phyloP scores from a whole-genome alignment of 2,888 invertebrate species.

The Choreutis nemorana region DNA sequence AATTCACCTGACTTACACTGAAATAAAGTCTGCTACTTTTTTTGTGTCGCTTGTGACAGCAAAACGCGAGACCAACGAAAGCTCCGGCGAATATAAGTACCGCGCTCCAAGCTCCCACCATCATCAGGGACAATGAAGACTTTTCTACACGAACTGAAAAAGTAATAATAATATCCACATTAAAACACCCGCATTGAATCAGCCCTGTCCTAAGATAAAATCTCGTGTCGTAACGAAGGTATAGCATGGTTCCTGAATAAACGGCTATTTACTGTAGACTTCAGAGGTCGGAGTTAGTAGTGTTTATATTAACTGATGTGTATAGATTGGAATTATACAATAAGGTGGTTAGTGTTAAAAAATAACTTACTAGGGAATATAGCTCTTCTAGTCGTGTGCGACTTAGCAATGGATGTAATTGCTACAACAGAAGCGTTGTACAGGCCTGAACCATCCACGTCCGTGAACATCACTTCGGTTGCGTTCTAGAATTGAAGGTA shows the following conservation, averaged over 20 bases:
- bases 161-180: background rate
- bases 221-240: background rate
- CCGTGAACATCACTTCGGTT: conserved; percentile 22
- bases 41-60: conserved; percentile 12
- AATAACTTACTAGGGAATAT: conserved; percentile 28
- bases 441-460: conserved; percentile 19
- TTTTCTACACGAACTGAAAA: background rate
- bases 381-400: conserved; percentile 16
- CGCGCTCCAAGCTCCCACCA: conserved; percentile 18
- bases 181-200: background rate
- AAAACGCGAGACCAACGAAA: conserved; percentile 13
- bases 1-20: too few species aligned
- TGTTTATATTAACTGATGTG: background rate
- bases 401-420: conserved; percentile 9
- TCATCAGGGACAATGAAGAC: conserved; percentile 6
- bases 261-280: background rate
- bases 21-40: too few species aligned
- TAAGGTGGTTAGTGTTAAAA: too few species aligned
- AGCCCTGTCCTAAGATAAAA: background rate
- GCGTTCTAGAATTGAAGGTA: conserved; percentile 20
- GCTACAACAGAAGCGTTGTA: conserved; percentile 28
- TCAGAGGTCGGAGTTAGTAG: background rate
- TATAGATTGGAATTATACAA: background rate
- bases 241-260: too few species aligned
- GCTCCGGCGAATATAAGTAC: conserved; percentile 14